Conservation (phyloP, 2,888 invertebrate genomes). For the Rotaria magnacalcarata region DNA sequence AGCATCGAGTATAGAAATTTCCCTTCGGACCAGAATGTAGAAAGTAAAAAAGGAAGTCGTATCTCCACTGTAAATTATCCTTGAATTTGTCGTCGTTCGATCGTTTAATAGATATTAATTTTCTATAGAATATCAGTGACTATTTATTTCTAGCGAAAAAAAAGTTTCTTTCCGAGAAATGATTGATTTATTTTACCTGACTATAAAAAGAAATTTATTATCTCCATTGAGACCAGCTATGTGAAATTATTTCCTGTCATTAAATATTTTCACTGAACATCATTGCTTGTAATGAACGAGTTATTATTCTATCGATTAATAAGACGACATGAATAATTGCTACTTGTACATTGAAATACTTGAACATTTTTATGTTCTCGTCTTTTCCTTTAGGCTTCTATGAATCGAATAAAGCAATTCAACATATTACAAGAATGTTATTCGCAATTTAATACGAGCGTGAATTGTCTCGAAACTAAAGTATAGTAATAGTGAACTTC, state of each 20-base stretch:
- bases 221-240: too few species aligned
- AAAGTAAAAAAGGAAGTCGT: too few species aligned
- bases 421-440: neutral
- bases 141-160: neutral
- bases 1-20: too few species aligned
- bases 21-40: too few species aligned
- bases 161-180: neutral
- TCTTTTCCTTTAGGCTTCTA: neutral
- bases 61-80: neutral
- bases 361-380: neutral
- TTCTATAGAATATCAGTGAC: neutral
- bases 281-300: too few species aligned
- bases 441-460: neutral
- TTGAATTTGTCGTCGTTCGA: neutral
- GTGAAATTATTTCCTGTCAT: too few species aligned
- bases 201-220: neutral
- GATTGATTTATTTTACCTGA: neutral
- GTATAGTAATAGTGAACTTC: neutral
- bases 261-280: too few species aligned
- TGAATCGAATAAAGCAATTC: neutral
- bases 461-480: neutral
- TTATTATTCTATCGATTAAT: neutral
- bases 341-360: neutral
- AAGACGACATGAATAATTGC: neutral
- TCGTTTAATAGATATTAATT: neutral